phyloP scores from a whole-genome alignment of 2,113 vertebrate genomes.

The Callithrix jacchus region DNA sequence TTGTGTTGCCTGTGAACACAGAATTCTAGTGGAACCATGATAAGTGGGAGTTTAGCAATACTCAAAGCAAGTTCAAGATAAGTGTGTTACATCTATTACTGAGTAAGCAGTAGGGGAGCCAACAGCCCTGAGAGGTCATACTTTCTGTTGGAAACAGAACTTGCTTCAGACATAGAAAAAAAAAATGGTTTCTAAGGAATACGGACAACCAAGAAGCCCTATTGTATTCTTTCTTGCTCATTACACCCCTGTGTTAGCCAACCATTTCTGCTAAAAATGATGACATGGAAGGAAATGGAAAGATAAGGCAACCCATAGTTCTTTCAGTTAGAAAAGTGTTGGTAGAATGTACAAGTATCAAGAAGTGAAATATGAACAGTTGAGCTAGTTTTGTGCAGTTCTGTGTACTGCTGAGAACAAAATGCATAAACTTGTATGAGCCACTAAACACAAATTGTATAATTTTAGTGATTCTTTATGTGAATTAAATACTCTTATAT shows the following conservation, averaged over 20 bases:
- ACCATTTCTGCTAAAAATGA: conserved; percentile 30
- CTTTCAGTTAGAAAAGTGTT: neutral
- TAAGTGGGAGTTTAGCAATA: neutral
- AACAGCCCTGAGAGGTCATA: neutral
- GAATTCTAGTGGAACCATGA: conserved; percentile 3
- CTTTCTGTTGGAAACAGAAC: neutral
- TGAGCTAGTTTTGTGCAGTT: neutral
- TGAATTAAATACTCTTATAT: conserved; percentile 5
- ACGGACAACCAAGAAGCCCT: neutral
- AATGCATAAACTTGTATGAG: neutral
- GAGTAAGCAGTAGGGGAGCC: neutral
- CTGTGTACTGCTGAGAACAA: neutral
- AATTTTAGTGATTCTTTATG: neutral
- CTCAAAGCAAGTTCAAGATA: conserved; percentile 3
- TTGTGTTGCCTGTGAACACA: neutral
- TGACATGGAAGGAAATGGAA: neutral
- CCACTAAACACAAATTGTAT: neutral
- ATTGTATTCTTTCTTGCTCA: neutral
- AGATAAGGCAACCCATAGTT: neutral
- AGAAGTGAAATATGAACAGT: conserved; percentile 8
- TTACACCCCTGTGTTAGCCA: neutral
- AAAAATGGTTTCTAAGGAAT: neutral
- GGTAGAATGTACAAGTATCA: conserved; percentile 7
- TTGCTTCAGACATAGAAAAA: neutral
- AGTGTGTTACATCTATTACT: neutral